phyloP scores from a whole-genome alignment of 2,888 invertebrate species.

The Nesidiocoris tenuis region DNA sequence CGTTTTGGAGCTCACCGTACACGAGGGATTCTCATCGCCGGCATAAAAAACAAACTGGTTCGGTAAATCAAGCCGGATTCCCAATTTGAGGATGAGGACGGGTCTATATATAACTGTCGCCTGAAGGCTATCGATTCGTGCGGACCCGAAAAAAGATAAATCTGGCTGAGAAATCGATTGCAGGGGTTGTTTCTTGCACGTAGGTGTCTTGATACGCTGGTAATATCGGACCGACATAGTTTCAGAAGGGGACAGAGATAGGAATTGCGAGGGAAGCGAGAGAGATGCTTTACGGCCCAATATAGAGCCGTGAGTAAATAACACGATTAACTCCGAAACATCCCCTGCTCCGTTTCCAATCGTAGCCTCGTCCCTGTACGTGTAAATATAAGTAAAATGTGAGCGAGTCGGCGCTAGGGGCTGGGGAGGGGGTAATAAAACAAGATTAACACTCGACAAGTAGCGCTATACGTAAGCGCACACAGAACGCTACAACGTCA shows the following conservation, averaged over 20 bases:
- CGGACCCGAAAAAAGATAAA: background rate
- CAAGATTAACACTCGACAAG: slow-evolving; percentile 44
- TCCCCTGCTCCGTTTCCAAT: background rate
- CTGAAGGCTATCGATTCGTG: background rate
- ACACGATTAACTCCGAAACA: slow-evolving; percentile 46
- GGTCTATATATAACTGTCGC: background rate
- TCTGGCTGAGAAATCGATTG: background rate
- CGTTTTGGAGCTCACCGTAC: too few species aligned
- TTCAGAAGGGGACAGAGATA: background rate
- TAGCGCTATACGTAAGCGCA: too few species aligned
- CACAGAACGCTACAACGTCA: too few species aligned
- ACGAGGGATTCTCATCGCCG: too few species aligned
- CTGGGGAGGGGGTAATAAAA: slow-evolving; percentile 36
- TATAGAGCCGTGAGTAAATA: slow-evolving; percentile 48
- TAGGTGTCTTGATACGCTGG: background rate
- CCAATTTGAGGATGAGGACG: background rate
- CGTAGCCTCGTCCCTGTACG: slow-evolving; percentile 7
- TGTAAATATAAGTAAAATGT: background rate
- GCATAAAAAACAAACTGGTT: background rate
- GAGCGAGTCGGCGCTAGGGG: background rate
- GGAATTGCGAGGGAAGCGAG: slow-evolving; percentile 1
- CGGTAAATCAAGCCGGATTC: background rate
- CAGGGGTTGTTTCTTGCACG: background rate
- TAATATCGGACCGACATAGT: background rate
- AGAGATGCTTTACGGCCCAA: slow-evolving; percentile 47